phyloP scores from a whole-genome alignment of 2,888 invertebrate genomes.

The Brachyopa scutellaris region DNA sequence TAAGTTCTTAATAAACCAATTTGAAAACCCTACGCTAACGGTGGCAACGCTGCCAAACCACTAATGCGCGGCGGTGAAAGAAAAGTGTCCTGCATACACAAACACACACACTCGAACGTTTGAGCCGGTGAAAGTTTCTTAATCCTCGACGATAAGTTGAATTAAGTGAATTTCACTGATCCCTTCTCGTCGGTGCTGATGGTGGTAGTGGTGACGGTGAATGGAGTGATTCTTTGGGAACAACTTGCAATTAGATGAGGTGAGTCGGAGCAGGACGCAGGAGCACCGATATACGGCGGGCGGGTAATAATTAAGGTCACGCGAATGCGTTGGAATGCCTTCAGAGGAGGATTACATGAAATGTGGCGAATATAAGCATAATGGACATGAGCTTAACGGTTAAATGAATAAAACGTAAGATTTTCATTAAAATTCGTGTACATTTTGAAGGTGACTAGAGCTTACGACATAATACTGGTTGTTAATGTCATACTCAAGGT shows the following conservation, averaged over 20 bases:
- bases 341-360: conserved; percentile 33
- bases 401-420: conserved; percentile 25
- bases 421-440: conserved; percentile 58
- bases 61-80: conserved; percentile 43
- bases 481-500: neutral
- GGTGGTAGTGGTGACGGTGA: neutral
- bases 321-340: conserved; percentile 41
- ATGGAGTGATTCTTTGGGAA: neutral
- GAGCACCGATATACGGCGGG: too few relatives aligned
- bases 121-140: conserved; percentile 46
- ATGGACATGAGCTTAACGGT: conserved; percentile 11
- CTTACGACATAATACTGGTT: neutral
- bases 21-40: conserved; percentile 54
- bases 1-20: conserved; percentile 73
- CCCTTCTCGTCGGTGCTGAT: too few relatives aligned
- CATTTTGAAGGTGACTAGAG: conserved; percentile 35
- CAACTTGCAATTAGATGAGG: conserved; percentile 33
- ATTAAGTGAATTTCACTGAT: conserved; percentile 56
- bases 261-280: neutral
- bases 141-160: conserved; percentile 66
- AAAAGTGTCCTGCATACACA: conserved; percentile 36
- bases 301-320: conserved; percentile 46
- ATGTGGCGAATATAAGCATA: conserved; percentile 42
- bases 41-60: conserved; percentile 36
- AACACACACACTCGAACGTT: neutral